Evolutionary conservation across 2,888 invertebrate species (phyloP).

Genomic region (Torymus texanus): DNA sequence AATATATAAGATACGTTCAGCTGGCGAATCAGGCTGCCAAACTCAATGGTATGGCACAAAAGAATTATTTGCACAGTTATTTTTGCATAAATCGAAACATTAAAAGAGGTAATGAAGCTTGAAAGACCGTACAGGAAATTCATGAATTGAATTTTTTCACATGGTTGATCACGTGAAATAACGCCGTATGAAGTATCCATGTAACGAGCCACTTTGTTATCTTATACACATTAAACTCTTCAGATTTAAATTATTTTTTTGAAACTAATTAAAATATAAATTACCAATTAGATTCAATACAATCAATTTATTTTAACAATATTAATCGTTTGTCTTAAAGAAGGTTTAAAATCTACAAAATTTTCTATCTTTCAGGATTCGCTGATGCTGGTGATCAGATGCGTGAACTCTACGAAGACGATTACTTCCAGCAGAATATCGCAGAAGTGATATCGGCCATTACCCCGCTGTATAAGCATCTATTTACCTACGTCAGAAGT

Average conservation of each 20-base stretch:
- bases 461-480: constrained; percentile 85
- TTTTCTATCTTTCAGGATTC: constrained; percentile 78
- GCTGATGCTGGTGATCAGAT: constrained; percentile 88
- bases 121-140: no score
- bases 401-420: constrained; percentile 84
- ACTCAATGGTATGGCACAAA: constrained; percentile 79
- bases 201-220: no score
- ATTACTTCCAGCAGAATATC: constrained; percentile 79
- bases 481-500: constrained; percentile 88
- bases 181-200: constrained; percentile 19
- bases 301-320: no score
- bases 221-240: no score
- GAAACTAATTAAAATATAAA: no score
- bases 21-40: constrained; percentile 87
- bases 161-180: constrained; percentile 5
- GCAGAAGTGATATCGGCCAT: constrained; percentile 76
- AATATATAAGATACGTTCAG: constrained; percentile 87
- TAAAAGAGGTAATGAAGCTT: no score
- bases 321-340: no score
- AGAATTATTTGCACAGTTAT: no score
- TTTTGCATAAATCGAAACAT: neutral
- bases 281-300: no score
- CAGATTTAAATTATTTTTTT: no score
- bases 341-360: no score
- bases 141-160: constrained; percentile 6